Base-by-base conservation (phyloP, 2,113 vertebrate species). In the Myrmecophaga tridactyla region DNA sequence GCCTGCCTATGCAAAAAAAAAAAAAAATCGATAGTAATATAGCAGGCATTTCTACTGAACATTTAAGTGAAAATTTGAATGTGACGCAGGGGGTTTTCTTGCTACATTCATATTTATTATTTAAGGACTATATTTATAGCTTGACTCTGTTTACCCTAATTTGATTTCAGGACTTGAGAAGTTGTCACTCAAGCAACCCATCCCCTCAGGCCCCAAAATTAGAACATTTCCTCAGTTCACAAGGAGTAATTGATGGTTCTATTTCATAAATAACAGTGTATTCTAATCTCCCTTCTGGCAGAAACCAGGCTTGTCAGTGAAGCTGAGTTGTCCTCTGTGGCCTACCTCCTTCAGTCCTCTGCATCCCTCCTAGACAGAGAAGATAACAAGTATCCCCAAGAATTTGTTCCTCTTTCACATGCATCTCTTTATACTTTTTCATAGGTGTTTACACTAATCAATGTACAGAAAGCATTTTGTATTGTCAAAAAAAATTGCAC, bases 11-110 rank as follows among this genome's bases (percentile, higher is more conserved):
- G n/a, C n/a, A n/a, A n/a, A 51, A 9, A 9, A n/a, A n/a, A 51
- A 9, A 9, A 97, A 96, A 96, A 95, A 96, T 97, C 96, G 90
- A 84, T 89, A 94, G 58, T 41, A 91, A 67, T 67, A 94, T 82
- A 62, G 27, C 62, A 94, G 73, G 46, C 73, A 89, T 95, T 96
- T 83, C 78, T 85, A 83, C 46, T 51, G 31, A 51, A 83, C 82
- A 60, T 34, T 87, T 31, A 90, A 95, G 89, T 86, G 86, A 91
- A 96, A 94, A 76, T 89, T 86, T 76, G 67, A 86, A 93, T 93
- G 39, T 65, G 69, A 88, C 53, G 60, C 76, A n/a, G 36, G 60
- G 23, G 46, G 70, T 77, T 76, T 77, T 86, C 84, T 84, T 80
- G 53, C 89, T 96, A 93, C 77, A 82, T 86, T 94, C 86, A 73